Base-by-base conservation (phyloP, 1,140 invertebrate genomes). In the Kradibia gibbosae region DNA sequence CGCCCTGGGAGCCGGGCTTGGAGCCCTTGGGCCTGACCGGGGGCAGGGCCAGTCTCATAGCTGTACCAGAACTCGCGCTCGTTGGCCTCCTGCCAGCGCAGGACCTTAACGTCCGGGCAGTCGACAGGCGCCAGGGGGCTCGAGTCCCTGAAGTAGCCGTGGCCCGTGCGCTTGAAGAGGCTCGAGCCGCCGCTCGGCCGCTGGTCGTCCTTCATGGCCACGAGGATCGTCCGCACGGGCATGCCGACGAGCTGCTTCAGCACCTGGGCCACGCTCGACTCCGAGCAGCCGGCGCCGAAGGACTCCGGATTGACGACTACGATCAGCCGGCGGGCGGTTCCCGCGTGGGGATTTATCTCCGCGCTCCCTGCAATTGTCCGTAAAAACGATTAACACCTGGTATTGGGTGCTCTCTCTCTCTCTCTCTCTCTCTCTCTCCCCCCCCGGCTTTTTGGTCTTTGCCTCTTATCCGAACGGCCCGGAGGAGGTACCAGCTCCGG, bases 31-130 rank as follows among this genome's bases (percentile, higher is more conserved):
- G 88, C 76, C 90, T 86, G 0, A 89, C 83, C 1, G 90, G 85
- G 0, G 91, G 90, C 87, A 92, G 86, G 0, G 88, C 86, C 22
- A 91, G 83, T 78, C 90, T 85, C 0, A 92, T n/a, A 71, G 70
- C 88, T 89, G 76, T 88, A 89, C 90, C 90, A 91, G 82, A 91
- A 91, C 45, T 88, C 87, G 28, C 87, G 86, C 71, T 84, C 83
- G 11, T 88, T 85, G 1, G 84, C 48, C 8, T 88, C 87, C 10
- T 87, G 73, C 90, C 90, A 91, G 8, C 83, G 85, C 17, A 91
- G 65, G 20, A 90, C 86, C 57, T 87, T 89, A 57, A 90, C 65
- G 45, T 60, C 70, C 17, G 45, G 65, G 42, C 0, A 42, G 20
- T 20, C 22, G 11, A 4, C 42, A n/a, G 11, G 36, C 48, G 25